These are phyloP conservation scores for Cromileptes altivelis DNA, from an alignment of 2,113 vertebrate species.

Conservation along the genomic window DNA sequence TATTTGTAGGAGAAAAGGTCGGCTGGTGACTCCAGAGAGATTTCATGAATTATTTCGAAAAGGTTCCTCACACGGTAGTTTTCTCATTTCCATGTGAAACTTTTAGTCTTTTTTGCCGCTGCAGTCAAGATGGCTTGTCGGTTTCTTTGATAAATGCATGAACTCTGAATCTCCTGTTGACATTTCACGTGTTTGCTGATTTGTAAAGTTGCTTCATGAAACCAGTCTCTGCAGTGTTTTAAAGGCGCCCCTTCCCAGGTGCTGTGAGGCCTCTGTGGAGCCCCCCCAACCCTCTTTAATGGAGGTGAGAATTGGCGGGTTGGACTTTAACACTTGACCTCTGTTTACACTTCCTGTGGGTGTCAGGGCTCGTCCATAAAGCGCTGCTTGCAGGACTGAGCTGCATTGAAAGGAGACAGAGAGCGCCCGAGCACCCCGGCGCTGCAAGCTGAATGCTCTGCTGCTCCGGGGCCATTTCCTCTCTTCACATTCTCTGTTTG, in stretches of 20 bases:
- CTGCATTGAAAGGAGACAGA: slow-evolving; percentile 68
- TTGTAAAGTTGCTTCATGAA: slow-evolving; percentile 42
- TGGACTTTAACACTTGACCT: slow-evolving; percentile 86
- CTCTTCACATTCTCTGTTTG: slow-evolving; percentile 76
- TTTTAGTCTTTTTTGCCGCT: no score
- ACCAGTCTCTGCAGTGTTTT: slow-evolving; percentile 35
- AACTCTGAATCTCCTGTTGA: neutral
- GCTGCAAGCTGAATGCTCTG: slow-evolving; percentile 68
- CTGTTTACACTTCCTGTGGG: slow-evolving; percentile 87
- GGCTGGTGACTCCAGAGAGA: neutral
- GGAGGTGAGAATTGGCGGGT: slow-evolving; percentile 87
- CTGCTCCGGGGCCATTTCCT: slow-evolving; percentile 74
- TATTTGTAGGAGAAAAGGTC: neutral
- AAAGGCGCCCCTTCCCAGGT: slow-evolving; percentile 64
- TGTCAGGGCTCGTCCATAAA: slow-evolving; percentile 77
- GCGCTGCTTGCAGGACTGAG: slow-evolving; percentile 39
- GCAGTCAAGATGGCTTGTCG: neutral
- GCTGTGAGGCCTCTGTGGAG: slow-evolving; percentile 59
- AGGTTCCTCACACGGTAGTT: neutral
- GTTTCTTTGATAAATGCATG: slow-evolving; percentile 4
- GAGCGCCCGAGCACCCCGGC: slow-evolving; percentile 48
- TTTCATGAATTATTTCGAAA: neutral
- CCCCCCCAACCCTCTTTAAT: slow-evolving; percentile 72
- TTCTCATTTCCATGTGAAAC: neutral
- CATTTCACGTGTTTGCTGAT: slow-evolving; percentile 29